A percentile compares a stretch with the other conserved stretches of the same genome.
Evolutionary conservation across 2,113 vertebrate species (phyloP).

Genomic region (Vulpes ferrilata): DNA sequence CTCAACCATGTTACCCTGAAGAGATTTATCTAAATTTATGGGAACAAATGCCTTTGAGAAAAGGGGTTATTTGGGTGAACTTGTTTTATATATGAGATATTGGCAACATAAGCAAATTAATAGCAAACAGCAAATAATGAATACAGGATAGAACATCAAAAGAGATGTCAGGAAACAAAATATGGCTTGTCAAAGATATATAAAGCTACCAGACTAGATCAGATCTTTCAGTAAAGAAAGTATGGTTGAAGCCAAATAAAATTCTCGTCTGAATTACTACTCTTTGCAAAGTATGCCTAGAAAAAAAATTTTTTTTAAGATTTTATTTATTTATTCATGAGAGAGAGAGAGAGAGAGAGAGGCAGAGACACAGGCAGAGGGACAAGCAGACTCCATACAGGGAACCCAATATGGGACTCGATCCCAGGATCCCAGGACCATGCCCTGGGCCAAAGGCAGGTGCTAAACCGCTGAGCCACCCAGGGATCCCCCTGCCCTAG

Average conservation of each 20-base stretch:
- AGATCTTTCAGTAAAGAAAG: neutral
- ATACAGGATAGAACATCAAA: neutral
- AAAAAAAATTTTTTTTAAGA: neutral
- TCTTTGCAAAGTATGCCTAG: neutral
- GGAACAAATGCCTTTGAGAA: neutral
- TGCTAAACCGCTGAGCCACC: too few relatives aligned
- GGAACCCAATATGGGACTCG: too few relatives aligned
- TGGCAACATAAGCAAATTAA: neutral
- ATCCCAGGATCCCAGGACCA: too few relatives aligned
- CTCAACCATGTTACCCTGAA: neutral
- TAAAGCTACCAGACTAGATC: neutral
- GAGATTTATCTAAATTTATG: neutral
- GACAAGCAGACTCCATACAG: too few relatives aligned
- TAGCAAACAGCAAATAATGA: neutral
- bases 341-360: too few relatives aligned
- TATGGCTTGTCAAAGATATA: neutral
- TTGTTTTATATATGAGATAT: neutral
- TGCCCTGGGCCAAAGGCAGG: too few relatives aligned
- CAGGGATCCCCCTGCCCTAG: neutral
- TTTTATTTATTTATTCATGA: too few relatives aligned
- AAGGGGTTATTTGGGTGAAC: neutral
- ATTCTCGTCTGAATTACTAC: neutral
- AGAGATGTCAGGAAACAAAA: neutral
- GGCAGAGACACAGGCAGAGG: too few relatives aligned
- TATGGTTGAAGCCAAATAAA: neutral